phyloP scores from a whole-genome alignment of 23 tunicate species.

The Oikopleura dioica region DNA sequence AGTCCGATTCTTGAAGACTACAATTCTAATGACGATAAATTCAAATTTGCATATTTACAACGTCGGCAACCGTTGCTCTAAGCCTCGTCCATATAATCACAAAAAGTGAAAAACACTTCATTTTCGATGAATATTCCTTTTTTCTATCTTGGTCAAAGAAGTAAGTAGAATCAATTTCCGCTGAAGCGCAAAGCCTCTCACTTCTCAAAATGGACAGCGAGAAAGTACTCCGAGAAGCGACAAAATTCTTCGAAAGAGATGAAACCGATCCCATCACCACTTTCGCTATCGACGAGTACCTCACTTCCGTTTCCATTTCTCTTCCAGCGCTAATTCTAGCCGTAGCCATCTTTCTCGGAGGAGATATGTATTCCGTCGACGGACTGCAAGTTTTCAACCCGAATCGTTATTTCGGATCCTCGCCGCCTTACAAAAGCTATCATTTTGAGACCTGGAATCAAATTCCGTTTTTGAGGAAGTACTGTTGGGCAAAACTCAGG shows the following conservation, averaged over 20 bases:
- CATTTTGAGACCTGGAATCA: background rate
- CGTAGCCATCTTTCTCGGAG: background rate
- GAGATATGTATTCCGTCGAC: background rate
- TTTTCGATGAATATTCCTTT: too few relatives aligned
- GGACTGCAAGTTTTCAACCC: background rate
- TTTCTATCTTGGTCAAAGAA: too few relatives aligned
- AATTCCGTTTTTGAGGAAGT: background rate
- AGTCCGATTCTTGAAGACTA: too few relatives aligned
- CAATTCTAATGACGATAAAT: too few relatives aligned
- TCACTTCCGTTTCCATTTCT: background rate
- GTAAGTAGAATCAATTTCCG: too few relatives aligned
- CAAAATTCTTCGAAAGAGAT: background rate
- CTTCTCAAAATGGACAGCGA: background rate
- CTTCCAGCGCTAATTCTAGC: background rate
- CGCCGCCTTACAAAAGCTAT: background rate
- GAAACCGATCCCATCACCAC: constrained; percentile 19
- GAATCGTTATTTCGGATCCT: too few relatives aligned
- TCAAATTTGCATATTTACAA: too few relatives aligned
- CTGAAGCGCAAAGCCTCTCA: too few relatives aligned
- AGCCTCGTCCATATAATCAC: too few relatives aligned
- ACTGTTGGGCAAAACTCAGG: background rate
- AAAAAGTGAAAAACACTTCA: too few relatives aligned
- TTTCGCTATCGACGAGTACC: background rate
- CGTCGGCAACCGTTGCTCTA: too few relatives aligned
- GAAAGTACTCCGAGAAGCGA: background rate